Percentiles rank a stretch among this genome's conserved stretches.
Evolutionary conservation across 2,888 invertebrate species (phyloP).

Genomic region (Acrobasis repandana): DNA sequence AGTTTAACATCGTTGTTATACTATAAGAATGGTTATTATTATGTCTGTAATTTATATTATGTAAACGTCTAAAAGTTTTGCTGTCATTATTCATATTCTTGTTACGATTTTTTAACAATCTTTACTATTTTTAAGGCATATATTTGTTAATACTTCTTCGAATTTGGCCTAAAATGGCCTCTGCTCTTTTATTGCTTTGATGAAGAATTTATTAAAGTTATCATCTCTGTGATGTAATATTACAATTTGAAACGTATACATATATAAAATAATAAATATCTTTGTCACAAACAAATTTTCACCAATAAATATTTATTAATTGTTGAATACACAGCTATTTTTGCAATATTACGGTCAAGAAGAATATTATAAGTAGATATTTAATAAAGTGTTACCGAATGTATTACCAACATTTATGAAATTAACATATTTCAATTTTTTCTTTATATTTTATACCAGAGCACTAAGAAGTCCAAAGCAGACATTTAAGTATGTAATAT

Average conservation of each 20-base stretch:
- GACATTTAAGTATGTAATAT: not conserved
- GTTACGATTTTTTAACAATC: slow-evolving; percentile 14
- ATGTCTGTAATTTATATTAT: slow-evolving; percentile 54
- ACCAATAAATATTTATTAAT: slow-evolving; percentile 17
- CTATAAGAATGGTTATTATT: slow-evolving; percentile 42
- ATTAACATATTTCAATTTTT: slow-evolving; percentile 1
- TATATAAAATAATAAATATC: no score
- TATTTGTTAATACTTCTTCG: slow-evolving; percentile 36
- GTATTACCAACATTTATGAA: slow-evolving; percentile 8
- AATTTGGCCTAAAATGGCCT: slow-evolving; percentile 26
- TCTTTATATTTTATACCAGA: not conserved
- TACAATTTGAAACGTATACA: not conserved
- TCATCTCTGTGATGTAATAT: not conserved
- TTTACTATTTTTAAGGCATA: slow-evolving; percentile 36
- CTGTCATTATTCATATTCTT: slow-evolving; percentile 20
- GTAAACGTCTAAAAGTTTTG: slow-evolving; percentile 38
- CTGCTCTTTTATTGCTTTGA: slow-evolving; percentile 49
- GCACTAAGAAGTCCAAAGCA: not conserved
- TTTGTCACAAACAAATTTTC: slow-evolving; percentile 32
- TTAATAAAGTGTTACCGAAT: slow-evolving; percentile 25
- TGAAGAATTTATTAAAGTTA: slow-evolving; percentile 32
- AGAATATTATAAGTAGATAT: slow-evolving; percentile 15
- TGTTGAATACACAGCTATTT: slow-evolving; percentile 10
- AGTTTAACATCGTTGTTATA: slow-evolving; percentile 57
- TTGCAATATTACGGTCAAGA: slow-evolving; percentile 18